Evolutionary conservation across 2,797 vertebrate genomes (phyloP), one percentile per base, ranked within the genome.

Genomic region (Botia almorhae): DNA sequence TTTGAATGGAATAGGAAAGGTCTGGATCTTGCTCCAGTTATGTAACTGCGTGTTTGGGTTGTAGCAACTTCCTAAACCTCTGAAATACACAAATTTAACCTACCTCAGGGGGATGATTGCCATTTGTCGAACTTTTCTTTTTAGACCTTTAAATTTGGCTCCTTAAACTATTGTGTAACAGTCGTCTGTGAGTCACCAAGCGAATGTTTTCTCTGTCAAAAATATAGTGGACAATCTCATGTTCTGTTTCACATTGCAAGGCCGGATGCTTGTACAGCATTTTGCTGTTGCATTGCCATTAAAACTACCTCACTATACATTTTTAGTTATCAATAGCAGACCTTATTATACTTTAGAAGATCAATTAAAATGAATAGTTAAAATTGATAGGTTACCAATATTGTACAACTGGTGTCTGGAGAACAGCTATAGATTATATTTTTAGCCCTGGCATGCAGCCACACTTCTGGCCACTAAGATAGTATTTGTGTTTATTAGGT

Each of bases 1-100:
- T 81, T 72, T 21, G 69, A 71, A 19, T 46, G 69, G 76, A 58
- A 69, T 33, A 26, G 55, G 64, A 81, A 64, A 81, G 83, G 81
- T 82, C 85, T 65, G 81, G 82, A 85, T 87, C 87, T 88, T 84
- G 87, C 90, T 86, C 86, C 58, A 80, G 88, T 93, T 94, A 93
- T 87, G 87, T 92, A 93, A 93, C 85, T 74, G 83, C 87, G 46
- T 17, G 71, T 77, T 63, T 84, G 90, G 87, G 89, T 61, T 89
- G 89, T 87, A 89, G 86, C 89, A 88, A 90, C 87, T 79, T 61
- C 82, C 87, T 78, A 79, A 87, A 69, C 68, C 19, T 71, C 63
- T 64, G 60, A 81, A 83, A 70, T 72, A 73, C 43, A 55, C 80
- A 69, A 76, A 76, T 78, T 72, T 74, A 68, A 78, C 74, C 43